Evolutionary conservation across 2,888 invertebrate genomes (phyloP), one percentile per base, ranked within the genome.

Genomic region (Trichopria drosophilae): DNA sequence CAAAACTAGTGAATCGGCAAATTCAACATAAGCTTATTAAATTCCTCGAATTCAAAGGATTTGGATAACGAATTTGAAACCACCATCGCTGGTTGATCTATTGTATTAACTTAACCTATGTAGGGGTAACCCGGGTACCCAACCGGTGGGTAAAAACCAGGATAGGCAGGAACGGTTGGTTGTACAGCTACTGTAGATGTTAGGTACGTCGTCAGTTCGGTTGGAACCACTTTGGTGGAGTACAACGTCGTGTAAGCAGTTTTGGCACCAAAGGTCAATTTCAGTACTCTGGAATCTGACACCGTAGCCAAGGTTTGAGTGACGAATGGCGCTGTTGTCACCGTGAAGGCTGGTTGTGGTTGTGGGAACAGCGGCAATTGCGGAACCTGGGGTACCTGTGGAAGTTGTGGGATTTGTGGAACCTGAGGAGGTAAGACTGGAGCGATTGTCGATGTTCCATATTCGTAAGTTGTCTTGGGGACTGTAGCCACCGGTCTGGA

Each of bases 181-280:
- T 86, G 88, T 13, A 90, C 81, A 3, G 89, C 83, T 20, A 92
- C 79, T 1, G 90, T 88, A 12, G 87, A 86, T 5, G 92, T 92
- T 57, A 92, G 81, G 69, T 88, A 89, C 12, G 88, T 86, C n/a
- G 93, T 92, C 53, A 92, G 73, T 41, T 86, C 80, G 1, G 91
- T 91, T 6, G 92, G 91, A 31, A 92, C 84, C 34, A 93, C 84
- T 65, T 83, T 85, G 28, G 92, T 91, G 2, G 89, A 88, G 73
- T 85, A 91, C 51, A 93, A 79, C 2, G 92, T 93, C 6, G 93
- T 93, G 70, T 88, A 88, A 1, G 91, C 86, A 1, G 92, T 92
- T 74, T 90, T 90, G 23, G 93, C 92, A n/a, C 93, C 92, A 70
- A 93, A 93, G 9, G 91, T 92, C 60, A 93, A 77, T 75, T 92